Conservation (phyloP, 2,797 vertebrate species). For the Xerus rutilus region DNA sequence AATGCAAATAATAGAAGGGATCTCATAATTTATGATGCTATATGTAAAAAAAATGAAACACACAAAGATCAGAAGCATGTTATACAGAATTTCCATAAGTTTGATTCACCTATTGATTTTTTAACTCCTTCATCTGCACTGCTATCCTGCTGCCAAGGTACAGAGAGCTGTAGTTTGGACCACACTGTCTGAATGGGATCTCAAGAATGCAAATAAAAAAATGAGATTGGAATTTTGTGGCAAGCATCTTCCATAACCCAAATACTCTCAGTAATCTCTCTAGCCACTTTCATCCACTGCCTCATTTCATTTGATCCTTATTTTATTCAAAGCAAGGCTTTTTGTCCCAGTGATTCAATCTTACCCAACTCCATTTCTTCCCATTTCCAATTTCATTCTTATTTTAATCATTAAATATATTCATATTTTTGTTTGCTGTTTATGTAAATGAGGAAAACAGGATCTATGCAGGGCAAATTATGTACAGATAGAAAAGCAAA, state of each 20-base stretch:
- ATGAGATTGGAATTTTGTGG: not conserved
- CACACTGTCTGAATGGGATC: not conserved
- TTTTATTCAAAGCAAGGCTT: not conserved
- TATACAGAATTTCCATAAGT: not conserved
- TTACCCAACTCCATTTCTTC: not conserved
- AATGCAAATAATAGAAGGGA: too few species aligned
- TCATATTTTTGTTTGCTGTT: not conserved
- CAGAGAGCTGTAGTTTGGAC: not conserved
- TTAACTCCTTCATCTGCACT: not conserved
- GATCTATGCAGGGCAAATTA: not conserved
- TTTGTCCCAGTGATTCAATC: not conserved
- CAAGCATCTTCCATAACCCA: not conserved
- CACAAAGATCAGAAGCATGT: not conserved
- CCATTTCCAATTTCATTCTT: not conserved
- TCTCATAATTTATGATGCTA: not conserved
- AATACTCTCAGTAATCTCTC: not conserved
- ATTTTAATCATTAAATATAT: not conserved
- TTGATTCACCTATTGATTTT: not conserved
- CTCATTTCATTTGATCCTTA: not conserved
- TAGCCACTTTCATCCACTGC: not conserved
- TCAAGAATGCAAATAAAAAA: not conserved
- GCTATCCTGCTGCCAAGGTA: not conserved
- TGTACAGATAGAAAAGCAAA: not conserved
- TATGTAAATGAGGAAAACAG: not conserved
- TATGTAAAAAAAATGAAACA: not conserved